Base-by-base conservation (phyloP, 2,888 invertebrate species). In the Leucophenga montana region DNA sequence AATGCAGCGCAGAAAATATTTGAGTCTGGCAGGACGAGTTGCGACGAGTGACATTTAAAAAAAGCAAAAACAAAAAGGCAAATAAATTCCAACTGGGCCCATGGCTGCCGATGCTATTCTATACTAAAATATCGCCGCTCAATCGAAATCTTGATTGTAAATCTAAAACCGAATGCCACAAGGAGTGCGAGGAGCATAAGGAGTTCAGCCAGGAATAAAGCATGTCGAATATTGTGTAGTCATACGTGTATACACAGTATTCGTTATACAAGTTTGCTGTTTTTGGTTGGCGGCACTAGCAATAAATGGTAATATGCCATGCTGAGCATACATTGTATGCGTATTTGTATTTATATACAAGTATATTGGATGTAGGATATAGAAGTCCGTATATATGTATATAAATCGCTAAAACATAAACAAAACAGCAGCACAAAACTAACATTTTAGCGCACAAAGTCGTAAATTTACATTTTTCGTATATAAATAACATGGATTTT, bases 391-490 rank as follows among this genome's bases (percentile, higher is more conserved):
- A n/a, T n/a, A n/a, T n/a, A 11, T 39, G 16, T 16, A 16, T 18
- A 56, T 27, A 48, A 22, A 48, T 48, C 20, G 62, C 46, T 64
- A 46, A 5, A 64, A 48, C 46, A 64, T 64, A 64, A 64, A 64
- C 62, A 46, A 64, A 64, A 64, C 48, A 46, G 62, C 46, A 46
- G 48, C 46, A 33, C 62, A 64, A 48, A 64, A 64, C 62, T 64
- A 64, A 64, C 62, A 64, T 64, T 64, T 64, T 48, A 64, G 62
- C 62, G 48, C 46, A 46, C 22, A 56, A 46, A 65, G 68, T 84
- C 81, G 81, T 81, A 81, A 81, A 81, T 81, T 81, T 81, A 77
- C 81, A 81, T 81, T 83, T 81, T 81, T 84, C 75, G 83, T 84
- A 83, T 81, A 81, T 81, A 81, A 81, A 81, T 81, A 81, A 81